Percentiles rank a stretch among this genome's conserved stretches.
phyloP scores from a whole-genome alignment of 2,113 vertebrate genomes.

The Suricata suricatta region DNA sequence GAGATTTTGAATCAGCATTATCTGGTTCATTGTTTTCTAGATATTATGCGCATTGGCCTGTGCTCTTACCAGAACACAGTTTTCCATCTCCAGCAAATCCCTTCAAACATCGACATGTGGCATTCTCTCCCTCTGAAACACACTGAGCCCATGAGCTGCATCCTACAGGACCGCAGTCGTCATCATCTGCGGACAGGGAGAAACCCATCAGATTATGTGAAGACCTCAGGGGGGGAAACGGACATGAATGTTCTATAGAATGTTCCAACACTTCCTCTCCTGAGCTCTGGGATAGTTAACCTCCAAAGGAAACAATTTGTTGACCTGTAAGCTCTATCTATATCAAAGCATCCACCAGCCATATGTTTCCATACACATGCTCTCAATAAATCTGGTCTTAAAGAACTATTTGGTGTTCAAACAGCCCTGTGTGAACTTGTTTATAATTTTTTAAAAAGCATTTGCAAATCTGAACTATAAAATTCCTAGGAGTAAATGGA shows the following conservation, averaged over 20 bases:
- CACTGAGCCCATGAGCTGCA: conserved; percentile 89
- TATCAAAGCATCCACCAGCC: not conserved
- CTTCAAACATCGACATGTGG: conserved; percentile 87
- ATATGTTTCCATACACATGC: not conserved
- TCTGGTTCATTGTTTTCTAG: not conserved
- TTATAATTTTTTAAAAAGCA: conserved; percentile 25
- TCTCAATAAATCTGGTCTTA: not conserved
- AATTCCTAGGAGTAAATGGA: not conserved
- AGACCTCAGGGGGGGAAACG: not conserved
- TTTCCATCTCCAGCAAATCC: conserved; percentile 90
- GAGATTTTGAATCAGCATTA: not conserved
- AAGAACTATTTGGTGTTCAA: not conserved
- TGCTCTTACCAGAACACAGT: conserved; percentile 89
- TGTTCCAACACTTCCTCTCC: not conserved
- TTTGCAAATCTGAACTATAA: not conserved
- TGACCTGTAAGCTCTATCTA: not conserved
- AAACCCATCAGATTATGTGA: not conserved
- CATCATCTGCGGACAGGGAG: conserved; percentile 84
- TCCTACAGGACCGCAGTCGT: conserved; percentile 85
- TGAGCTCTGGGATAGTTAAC: not conserved
- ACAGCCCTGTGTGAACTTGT: not conserved
- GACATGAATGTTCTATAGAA: not conserved
- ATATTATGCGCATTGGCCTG: not conserved
- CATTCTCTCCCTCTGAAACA: conserved; percentile 80
- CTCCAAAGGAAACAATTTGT: not conserved